Evolutionary conservation across 2,113 vertebrate species (phyloP), one percentile per base, ranked within the genome.

Genomic region (Lathamus discolor): DNA sequence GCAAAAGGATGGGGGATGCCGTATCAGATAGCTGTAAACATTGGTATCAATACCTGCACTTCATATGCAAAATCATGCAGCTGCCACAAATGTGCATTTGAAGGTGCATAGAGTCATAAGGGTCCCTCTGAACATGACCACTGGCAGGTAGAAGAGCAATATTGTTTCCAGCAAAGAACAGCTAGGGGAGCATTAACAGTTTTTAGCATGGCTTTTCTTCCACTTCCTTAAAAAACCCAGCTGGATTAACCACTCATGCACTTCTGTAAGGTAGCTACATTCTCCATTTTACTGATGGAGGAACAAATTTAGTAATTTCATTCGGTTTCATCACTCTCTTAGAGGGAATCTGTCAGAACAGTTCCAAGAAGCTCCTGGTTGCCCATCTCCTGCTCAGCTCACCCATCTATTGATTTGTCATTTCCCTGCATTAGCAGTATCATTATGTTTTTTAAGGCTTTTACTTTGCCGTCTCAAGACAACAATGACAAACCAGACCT

Each of bases 11-110:
- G 25, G 39, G 46, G 31, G 13, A 69, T 66, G 28, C 51, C 1
- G 0, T 16, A 8, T 37, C 51, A 0, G 0, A 20, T 8, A 63
- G 29, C 61, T 4, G 0, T n/a, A 5, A 62, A 43, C 39, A 6
- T 4, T 48, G 59, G 4, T 22, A 10, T 41, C 31, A 25, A 13
- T 67, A 54, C 4, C 74, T 76, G 52, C 23, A 7, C 20, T 76
- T 79, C 44, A 37, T 66, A 39, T 17, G 29, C 48, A 52, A 61
- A 82, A 64, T n/a, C 39, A 39, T 3, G 2, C 44, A 46, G 33
- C 2, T 1, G 0, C 35, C 31, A 61, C 43, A 85, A 69, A 66
- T 1, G 22, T 46, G 13, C 1, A 4, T 27, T 49, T 31, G 20
- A 52, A 85, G 52, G 48, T 27, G 17, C 35, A 28, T 1, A 31